Percentiles rank a stretch among this genome's conserved stretches.
phyloP scores from a whole-genome alignment of 2,113 vertebrate species.

The Nothocercus nigrocapillus region DNA sequence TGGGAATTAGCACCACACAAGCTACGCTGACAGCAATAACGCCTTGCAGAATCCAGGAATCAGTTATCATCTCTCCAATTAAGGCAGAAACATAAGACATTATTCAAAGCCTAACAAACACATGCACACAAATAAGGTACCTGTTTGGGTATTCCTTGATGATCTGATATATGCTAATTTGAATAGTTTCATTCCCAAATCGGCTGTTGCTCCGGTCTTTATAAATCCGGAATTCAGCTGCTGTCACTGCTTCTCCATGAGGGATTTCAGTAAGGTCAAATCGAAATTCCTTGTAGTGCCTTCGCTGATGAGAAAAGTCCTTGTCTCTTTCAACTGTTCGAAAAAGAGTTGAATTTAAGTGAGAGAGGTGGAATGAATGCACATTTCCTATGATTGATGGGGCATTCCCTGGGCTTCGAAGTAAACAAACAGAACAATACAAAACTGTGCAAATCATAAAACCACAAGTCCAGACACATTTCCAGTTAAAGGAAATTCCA shows the following conservation, averaged over 20 bases:
- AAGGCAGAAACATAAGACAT: neutral
- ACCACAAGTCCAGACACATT: conserved; percentile 66
- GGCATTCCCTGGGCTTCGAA: conserved; percentile 51
- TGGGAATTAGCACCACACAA: neutral
- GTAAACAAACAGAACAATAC: conserved; percentile 68
- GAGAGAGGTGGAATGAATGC: conserved; percentile 29
- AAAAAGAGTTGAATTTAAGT: conserved; percentile 37
- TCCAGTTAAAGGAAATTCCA: conserved; percentile 78
- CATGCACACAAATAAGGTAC: conserved; percentile 60
- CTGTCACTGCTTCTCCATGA: conserved; percentile 94
- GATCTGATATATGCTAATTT: conserved; percentile 95
- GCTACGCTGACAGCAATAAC: neutral
- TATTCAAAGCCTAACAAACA: neutral
- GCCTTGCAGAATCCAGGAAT: fast-evolving
- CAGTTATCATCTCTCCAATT: neutral
- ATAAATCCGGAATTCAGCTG: conserved; percentile 96
- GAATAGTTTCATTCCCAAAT: conserved; percentile 93
- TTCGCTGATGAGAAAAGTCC: conserved; percentile 96
- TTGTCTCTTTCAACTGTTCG: conserved; percentile 95
- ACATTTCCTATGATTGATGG: conserved; percentile 49
- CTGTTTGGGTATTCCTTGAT: conserved; percentile 94
- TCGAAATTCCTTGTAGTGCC: conserved; percentile 98
- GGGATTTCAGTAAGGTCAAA: conserved; percentile 99
- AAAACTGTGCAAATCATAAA: conserved; percentile 73
- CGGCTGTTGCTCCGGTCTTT: conserved; percentile 91